phyloP scores from a whole-genome alignment of 1,140 invertebrate species.

The Caenorhabditis briggsae region DNA sequence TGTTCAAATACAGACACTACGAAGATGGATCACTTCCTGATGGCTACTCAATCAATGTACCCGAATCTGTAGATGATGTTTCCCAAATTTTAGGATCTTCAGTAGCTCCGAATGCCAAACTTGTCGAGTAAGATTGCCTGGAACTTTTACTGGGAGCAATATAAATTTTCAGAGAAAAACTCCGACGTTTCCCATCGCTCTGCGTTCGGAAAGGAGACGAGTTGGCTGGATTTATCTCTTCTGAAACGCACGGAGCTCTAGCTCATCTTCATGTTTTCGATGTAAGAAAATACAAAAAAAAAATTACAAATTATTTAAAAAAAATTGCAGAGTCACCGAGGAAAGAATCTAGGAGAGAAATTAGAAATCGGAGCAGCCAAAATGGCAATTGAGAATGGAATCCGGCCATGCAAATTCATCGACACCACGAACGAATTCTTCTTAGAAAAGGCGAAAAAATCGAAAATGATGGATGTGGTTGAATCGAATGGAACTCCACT shows the following conservation, averaged over 20 bases:
- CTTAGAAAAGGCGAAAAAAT: conserved; percentile 38
- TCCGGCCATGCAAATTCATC: conserved; percentile 40
- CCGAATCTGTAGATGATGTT: not conserved
- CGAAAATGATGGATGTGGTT: conserved; percentile 25
- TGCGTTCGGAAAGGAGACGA: conserved; percentile 31
- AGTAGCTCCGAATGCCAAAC: not conserved
- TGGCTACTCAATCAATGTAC: conserved; percentile 31
- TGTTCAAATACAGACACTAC: conserved; percentile 41
- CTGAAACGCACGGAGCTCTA: conserved; percentile 22
- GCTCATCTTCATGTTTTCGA: conserved; percentile 36
- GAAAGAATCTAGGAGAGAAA: conserved; percentile 24
- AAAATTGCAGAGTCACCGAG: conserved; percentile 19
- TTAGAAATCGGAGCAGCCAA: conserved; percentile 45
- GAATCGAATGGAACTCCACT: conserved; percentile 22
- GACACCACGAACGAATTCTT: conserved; percentile 35
- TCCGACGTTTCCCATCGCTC: conserved; percentile 32
- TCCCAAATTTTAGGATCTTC: conserved; percentile 18
- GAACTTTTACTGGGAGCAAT: not conserved
- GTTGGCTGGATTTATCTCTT: conserved; percentile 37
- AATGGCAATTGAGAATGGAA: conserved; percentile 43
- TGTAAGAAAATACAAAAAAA: not conserved
- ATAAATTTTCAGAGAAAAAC: conserved; percentile 27
- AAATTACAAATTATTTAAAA: no score
- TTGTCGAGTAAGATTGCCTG: not conserved
- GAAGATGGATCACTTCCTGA: conserved; percentile 20